Base-by-base conservation (phyloP, 2,797 vertebrate genomes). In the Mionectes olivaceus region DNA sequence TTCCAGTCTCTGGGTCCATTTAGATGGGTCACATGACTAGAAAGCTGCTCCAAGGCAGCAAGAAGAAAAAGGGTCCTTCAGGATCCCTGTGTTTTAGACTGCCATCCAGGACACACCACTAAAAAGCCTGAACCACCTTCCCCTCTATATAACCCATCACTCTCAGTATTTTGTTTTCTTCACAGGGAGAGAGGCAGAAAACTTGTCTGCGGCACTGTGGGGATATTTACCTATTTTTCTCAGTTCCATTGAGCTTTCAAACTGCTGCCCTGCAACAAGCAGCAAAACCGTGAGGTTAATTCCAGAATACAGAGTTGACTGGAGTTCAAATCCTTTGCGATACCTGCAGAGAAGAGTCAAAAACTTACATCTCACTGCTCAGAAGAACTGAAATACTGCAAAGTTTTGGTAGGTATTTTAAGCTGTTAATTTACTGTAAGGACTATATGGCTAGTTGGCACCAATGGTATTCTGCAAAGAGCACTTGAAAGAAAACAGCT, bases 231-330 rank as follows among this genome's bases (percentile, higher is more conserved):
- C 99, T 96, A 99, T 99, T 97, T 99, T 99, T 71, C 99, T 98
- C 80, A 99, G 98, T 96, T 99, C 99, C 49, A 99, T 98, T 28
- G 99, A 99, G 90, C 98, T 99, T 97, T 99, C 99, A 98, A 99
- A 99, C 93, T 99, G 98, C 46, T 99, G 99, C 24, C 99, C 99
- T 35, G 99, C 97, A 61, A 99, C 99, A 59, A 99, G 98, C 65
- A 99, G 98, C 87, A 99, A 98, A 91, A 99, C 98, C 4, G 99
- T 99, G 67, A 99, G 98, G 92, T 99, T 99, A 96, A 99, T 99
- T 53, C 99, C 99, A 7, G 99, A 99, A 97, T 99, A 99, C 5
- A 99, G 98, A 28, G 99, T 99, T 27, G 99, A 98, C 97, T 99
- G 99, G 69, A 99, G 98, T 82, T 99, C 99, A 96, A 99, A 99